Evolutionary conservation across 2,113 vertebrate genomes (phyloP).

Genomic region (Takifugu flavidus): DNA sequence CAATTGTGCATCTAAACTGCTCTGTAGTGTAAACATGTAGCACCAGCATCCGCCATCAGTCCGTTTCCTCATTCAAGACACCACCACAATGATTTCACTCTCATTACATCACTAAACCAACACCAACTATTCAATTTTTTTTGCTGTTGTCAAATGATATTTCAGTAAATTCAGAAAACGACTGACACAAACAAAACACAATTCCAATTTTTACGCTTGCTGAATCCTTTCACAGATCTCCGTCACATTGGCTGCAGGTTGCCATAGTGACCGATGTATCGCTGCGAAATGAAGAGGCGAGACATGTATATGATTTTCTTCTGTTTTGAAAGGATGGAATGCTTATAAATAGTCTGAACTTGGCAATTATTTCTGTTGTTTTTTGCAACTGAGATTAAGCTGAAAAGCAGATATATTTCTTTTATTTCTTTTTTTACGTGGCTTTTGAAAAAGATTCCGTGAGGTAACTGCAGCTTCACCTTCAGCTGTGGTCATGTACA

Average conservation of each 20-base stretch:
- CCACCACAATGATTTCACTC: neutral
- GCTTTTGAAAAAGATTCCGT: slow-evolving; percentile 34
- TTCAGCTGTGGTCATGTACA: slow-evolving; percentile 20
- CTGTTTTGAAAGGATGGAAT: neutral
- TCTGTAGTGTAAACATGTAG: slow-evolving; percentile 34
- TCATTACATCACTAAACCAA: slow-evolving; percentile 1
- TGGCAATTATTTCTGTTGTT: neutral
- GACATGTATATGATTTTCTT: neutral
- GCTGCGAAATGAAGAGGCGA: slow-evolving; percentile 13
- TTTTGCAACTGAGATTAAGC: slow-evolving; percentile 8
- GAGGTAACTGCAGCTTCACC: slow-evolving; percentile 57
- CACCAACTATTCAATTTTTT: slow-evolving; percentile 12
- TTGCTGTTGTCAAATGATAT: slow-evolving; percentile 34
- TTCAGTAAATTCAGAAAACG: slow-evolving; percentile 22
- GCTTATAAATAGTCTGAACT: neutral
- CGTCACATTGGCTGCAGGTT: slow-evolving; percentile 5
- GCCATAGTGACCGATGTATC: neutral
- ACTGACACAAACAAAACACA: slow-evolving; percentile 7
- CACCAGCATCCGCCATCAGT: slow-evolving; percentile 35
- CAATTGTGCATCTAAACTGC: slow-evolving; percentile 5
- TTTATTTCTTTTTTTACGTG: neutral
- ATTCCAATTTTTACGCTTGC: no score
- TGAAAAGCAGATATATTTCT: slow-evolving; percentile 13
- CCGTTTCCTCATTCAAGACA: neutral
- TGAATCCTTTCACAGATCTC: neutral